These are phyloP conservation scores for Tragopan temminckii DNA, from an alignment of 2,797 vertebrate species.

Conservation along the genomic window DNA sequence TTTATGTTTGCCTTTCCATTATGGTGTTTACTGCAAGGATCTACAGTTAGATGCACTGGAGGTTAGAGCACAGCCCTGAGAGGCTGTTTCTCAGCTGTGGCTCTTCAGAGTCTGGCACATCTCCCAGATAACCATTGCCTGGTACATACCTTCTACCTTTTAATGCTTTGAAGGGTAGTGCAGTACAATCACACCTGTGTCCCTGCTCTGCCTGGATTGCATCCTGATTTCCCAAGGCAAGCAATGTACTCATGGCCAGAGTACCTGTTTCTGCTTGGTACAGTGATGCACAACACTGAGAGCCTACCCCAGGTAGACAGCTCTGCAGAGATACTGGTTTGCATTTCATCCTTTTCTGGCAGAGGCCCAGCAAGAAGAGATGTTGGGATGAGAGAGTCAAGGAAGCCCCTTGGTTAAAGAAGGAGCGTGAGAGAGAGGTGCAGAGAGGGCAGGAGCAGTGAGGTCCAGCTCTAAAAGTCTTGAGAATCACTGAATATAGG, in stretches of 20 bases:
- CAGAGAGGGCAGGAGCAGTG: not conserved
- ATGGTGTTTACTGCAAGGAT: not conserved
- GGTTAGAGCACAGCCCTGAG: not conserved
- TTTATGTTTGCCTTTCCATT: not conserved
- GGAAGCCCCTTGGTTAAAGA: not conserved
- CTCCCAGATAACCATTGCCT: not conserved
- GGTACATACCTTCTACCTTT: not conserved
- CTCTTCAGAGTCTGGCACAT: not conserved
- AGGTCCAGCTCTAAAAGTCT: not conserved
- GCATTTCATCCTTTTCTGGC: not conserved
- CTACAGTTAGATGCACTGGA: not conserved
- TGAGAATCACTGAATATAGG: not conserved
- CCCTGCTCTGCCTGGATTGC: accelerated
- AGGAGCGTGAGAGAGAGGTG: not conserved
- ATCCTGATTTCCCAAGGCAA: not conserved
- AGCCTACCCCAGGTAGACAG: not conserved
- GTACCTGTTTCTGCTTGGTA: not conserved
- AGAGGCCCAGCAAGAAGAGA: not conserved
- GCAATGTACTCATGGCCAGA: accelerated
- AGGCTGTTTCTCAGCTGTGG: not conserved
- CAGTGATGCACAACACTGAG: accelerated
- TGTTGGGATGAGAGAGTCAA: accelerated
- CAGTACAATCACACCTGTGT: not conserved
- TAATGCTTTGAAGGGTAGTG: not conserved
- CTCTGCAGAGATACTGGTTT: not conserved